These are phyloP conservation scores for Ascidia mentula DNA, from an alignment of 23 tunicate species.

Conservation along the genomic window DNA sequence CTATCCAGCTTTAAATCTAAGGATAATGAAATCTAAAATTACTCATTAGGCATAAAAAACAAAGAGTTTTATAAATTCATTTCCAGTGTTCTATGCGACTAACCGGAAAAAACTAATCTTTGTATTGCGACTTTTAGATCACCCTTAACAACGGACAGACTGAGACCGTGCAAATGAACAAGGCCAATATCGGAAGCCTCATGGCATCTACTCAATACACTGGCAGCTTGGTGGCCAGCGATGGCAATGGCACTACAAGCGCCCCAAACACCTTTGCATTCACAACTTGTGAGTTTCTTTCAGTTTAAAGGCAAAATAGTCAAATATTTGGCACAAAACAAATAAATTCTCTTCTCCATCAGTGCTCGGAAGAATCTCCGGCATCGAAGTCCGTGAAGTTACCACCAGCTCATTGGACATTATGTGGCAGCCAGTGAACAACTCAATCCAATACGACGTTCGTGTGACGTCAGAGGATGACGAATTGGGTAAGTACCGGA, in stretches of 20 bases:
- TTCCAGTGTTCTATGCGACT: too few relatives aligned
- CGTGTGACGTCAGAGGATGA: slow-evolving; percentile 9
- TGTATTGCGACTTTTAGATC: too few relatives aligned
- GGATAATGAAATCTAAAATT: too few relatives aligned
- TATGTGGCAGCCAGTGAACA: slow-evolving; percentile 3
- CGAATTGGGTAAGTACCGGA: neutral
- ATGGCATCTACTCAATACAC: neutral
- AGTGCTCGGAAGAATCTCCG: neutral
- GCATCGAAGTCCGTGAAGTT: neutral
- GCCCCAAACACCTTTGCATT: slow-evolving; percentile 1
- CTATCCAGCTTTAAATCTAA: too few relatives aligned
- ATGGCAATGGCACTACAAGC: neutral
- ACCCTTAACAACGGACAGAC: slow-evolving; percentile 2
- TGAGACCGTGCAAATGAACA: neutral
- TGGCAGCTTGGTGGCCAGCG: neutral
- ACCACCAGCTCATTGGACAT: slow-evolving; percentile 9
- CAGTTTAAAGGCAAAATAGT: neutral
- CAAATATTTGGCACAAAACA: neutral
- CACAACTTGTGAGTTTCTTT: neutral
- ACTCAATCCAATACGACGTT: neutral
- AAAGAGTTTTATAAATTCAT: too few relatives aligned
- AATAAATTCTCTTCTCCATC: too few relatives aligned
- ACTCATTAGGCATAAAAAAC: too few relatives aligned
- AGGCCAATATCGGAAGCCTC: neutral
- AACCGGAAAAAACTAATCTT: too few relatives aligned